phyloP scores from a whole-genome alignment of 2,113 vertebrate species.

The Peucedramus taeniatus region DNA sequence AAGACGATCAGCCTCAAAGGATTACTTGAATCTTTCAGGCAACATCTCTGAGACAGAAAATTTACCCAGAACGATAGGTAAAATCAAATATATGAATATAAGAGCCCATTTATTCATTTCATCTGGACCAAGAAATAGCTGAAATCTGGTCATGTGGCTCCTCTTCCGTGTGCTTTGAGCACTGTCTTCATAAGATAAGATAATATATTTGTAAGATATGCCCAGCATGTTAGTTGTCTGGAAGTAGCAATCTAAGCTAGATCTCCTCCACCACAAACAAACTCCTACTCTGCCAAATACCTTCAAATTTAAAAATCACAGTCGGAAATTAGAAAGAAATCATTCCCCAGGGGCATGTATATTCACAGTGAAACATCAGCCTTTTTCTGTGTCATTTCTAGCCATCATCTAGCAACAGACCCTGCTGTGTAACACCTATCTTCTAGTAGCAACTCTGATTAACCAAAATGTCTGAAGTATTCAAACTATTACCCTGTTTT shows the following conservation, averaged over 20 bases:
- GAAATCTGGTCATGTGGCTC: background rate
- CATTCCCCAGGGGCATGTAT: background rate
- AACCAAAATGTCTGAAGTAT: background rate
- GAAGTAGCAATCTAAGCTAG: background rate
- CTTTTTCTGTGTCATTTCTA: background rate
- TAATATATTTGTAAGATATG: background rate
- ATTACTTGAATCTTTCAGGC: background rate
- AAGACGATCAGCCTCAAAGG: background rate
- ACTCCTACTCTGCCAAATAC: background rate
- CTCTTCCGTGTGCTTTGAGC: background rate
- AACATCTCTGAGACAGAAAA: background rate
- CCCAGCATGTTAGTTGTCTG: background rate
- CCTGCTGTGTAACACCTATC: background rate
- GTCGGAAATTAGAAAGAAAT: background rate
- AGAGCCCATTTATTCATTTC: background rate
- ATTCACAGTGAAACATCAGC: background rate
- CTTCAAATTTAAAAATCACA: slow-evolving; percentile 17
- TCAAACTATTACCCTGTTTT: background rate
- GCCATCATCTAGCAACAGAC: background rate
- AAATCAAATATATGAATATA: background rate
- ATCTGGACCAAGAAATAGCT: background rate
- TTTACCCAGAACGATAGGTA: background rate
- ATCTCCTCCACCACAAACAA: background rate
- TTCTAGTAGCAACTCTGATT: background rate
- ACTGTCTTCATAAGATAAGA: background rate